phyloP scores from a whole-genome alignment of 1,140 invertebrate genomes.

The Aporrectodea caliginosa region DNA sequence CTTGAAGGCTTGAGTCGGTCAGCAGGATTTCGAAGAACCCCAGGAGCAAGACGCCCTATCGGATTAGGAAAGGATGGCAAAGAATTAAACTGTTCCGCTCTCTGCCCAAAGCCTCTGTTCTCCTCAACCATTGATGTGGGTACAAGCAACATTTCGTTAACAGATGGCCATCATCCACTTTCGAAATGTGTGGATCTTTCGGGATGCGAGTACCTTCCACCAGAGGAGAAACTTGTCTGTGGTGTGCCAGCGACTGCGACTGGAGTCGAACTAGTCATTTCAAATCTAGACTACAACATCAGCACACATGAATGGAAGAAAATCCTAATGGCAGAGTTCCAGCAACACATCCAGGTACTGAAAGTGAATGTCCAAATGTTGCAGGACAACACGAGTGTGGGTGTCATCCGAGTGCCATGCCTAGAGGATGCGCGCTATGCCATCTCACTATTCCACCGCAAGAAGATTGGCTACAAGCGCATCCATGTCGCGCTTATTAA shows the following conservation, averaged over 20 bases:
- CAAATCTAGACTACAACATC: conserved; percentile 73
- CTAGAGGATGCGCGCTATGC: conserved; percentile 72
- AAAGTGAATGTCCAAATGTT: conserved; percentile 66
- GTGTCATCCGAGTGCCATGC: conserved; percentile 65
- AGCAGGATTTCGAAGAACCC: conserved; percentile 15
- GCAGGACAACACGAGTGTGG: conserved; percentile 67
- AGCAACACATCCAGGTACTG: conserved; percentile 65
- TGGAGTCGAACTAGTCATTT: conserved; percentile 66
- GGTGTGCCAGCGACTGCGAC: no score
- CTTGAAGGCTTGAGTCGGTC: neutral
- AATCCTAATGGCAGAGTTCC: conserved; percentile 65
- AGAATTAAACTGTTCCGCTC: no score
- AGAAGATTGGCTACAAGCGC: conserved; percentile 75
- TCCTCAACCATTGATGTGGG: no score
- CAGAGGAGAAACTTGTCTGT: no score
- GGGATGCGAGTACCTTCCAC: no score
- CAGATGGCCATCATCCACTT: no score
- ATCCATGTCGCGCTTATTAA: conserved; percentile 73
- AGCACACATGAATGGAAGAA: conserved; percentile 68
- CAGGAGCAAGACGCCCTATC: conserved; percentile 18
- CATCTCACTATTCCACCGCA: conserved; percentile 76
- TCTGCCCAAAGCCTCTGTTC: no score
- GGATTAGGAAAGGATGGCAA: neutral
- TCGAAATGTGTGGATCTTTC: no score
- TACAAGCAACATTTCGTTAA: no score